Evolutionary conservation across 2,113 vertebrate genomes (phyloP), one percentile per base, ranked within the genome.

Genomic region (Carassius gibelio): DNA sequence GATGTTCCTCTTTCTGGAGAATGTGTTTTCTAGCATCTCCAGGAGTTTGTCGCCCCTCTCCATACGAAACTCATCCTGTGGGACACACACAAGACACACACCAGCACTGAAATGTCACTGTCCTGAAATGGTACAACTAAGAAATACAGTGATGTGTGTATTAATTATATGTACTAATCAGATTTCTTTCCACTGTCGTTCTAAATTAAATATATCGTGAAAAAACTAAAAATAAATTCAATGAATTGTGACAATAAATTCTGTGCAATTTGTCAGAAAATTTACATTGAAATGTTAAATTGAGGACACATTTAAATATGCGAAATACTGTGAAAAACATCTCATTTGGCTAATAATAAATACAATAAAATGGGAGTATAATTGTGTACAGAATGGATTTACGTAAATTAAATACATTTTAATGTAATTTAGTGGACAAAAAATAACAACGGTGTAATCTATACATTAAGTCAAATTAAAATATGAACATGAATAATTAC

Each of bases 61-160:
- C 83, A 92, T 89, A 74, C 97, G 95, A 74, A 99, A 99, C 80
- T 95, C 96, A 86, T 98, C 97, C 98, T 99, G 90, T 30, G 88
- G 83, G 6, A 26, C n/a, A n/a, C n/a, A n/a, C n/a, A n/a, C n/a
- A n/a, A n/a, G n/a, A 26, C 26, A 26, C 26, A 26, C 26, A 26
- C 26, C 26, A 26, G 26, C 26, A 26, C 26, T 26, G 26, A 26
- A 26, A 26, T 26, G 26, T 26, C 26, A 26, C 26, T 26, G 26
- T 26, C 26, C 26, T 26, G 26, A 26, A 26, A 26, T 26, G 26
- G 26, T 26, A 26, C 26, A 26, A 26, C 26, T 26, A 26, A 26
- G 26, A 26, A 26, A 26, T 26, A 26, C 26, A 26, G 26, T 26
- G 0, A 26, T 26, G 26, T 26, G 26, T 26, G 26, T 26, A 26